Conservation (phyloP, 2,888 invertebrate genomes). For the Acleris cristana region DNA sequence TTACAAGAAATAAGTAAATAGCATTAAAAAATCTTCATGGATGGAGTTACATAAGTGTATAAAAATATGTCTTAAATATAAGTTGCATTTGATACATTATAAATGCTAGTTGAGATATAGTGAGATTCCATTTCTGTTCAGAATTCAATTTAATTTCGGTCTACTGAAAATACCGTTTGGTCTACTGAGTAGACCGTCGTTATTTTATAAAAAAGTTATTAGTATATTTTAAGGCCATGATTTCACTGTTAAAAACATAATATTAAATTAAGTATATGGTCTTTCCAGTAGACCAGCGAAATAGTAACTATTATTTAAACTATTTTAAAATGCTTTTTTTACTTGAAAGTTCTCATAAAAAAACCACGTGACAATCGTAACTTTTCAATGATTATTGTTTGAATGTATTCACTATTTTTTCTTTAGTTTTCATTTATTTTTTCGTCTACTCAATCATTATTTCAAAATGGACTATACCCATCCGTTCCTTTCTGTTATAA, state of each 20-base stretch:
- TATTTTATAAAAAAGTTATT: not conserved
- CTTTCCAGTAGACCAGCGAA: conserved; percentile 22
- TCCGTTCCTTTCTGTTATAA: conserved; percentile 87
- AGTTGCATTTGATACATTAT: conserved; percentile 20
- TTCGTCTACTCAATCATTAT: conserved; percentile 77
- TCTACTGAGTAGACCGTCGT: conserved; percentile 19
- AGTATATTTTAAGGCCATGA: not conserved
- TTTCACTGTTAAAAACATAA: not conserved
- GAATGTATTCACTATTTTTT: too few species aligned
- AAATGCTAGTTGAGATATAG: conserved; percentile 26
- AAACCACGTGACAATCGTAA: too few species aligned
- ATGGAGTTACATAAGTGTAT: conserved; percentile 30
- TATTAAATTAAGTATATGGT: not conserved
- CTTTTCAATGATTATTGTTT: too few species aligned
- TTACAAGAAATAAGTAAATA: conserved; percentile 28
- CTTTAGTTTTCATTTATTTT: not conserved
- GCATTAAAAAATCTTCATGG: conserved; percentile 24
- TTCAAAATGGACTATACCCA: conserved; percentile 85
- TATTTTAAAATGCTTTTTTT: not conserved
- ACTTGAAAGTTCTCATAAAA: not conserved
- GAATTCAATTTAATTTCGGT: conserved; percentile 27
- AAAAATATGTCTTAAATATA: conserved; percentile 32
- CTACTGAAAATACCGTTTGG: conserved; percentile 38
- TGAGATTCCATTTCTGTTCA: conserved; percentile 24
- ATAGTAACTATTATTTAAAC: not conserved